These are phyloP conservation scores for Aphelocoma coerulescens DNA, from an alignment of 2,113 vertebrate species.

Conservation along the genomic window DNA sequence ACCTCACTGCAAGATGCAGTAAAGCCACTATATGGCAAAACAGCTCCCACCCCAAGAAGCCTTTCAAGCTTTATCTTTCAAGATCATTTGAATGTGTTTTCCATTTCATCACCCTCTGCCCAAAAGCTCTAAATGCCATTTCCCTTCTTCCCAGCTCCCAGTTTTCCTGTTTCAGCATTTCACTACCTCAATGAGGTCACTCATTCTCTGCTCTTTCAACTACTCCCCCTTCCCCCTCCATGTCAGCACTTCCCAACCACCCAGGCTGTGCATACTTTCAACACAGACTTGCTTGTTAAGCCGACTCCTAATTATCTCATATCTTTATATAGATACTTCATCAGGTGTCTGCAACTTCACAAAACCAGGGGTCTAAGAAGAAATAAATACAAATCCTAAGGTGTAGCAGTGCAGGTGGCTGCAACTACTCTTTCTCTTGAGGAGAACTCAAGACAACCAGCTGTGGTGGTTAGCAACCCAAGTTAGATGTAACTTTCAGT, in stretches of 20 bases:
- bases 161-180: not conserved
- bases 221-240: not conserved
- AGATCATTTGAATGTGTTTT: not conserved
- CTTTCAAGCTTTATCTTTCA: not conserved
- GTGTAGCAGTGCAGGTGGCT: no score
- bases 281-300: not conserved
- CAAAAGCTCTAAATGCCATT: not conserved
- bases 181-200: not conserved
- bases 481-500: no score
- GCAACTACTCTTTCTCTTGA: no score
- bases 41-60: not conserved
- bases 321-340: not conserved
- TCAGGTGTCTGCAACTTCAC: not conserved
- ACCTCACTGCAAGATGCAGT: not conserved
- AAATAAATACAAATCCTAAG: not conserved
- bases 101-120: not conserved
- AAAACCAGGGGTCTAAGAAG: not conserved
- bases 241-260: not conserved
- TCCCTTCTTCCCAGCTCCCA: not conserved
- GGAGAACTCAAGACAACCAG: no score
- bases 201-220: not conserved
- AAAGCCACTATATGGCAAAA: not conserved
- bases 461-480: no score
- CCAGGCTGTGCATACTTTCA: not conserved
- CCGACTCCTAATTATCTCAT: not conserved